Conservation (phyloP, 1,140 invertebrate genomes). For the Trichonephila clavipes region DNA sequence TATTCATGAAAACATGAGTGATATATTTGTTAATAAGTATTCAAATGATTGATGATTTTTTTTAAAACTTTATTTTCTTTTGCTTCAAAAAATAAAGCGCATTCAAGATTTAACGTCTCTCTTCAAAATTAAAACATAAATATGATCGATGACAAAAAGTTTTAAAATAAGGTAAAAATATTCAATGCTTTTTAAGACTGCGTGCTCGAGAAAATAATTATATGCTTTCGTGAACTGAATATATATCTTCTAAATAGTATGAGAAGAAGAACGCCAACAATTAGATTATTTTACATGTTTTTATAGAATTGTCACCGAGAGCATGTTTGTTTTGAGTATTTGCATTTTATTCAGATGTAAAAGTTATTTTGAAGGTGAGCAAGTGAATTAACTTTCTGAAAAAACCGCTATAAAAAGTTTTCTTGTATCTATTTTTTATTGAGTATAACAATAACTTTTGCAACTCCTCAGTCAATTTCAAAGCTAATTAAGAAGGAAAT, state of each 20-base stretch:
- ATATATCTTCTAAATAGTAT: neutral
- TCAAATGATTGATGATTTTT: neutral
- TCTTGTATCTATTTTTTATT: no score
- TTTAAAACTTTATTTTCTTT: neutral
- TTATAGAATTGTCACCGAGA: neutral
- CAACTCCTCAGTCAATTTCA: no score
- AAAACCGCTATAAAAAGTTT: no score
- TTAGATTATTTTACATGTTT: neutral
- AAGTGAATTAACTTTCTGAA: no score
- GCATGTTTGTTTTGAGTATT: neutral
- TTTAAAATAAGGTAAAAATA: conserved; percentile 33
- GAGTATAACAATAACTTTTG: no score
- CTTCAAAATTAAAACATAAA: neutral
- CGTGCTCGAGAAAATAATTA: neutral
- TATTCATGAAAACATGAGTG: no score
- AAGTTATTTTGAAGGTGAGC: no score
- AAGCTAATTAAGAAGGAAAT: no score
- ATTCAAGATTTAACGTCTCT: neutral
- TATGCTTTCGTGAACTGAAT: conserved; percentile 1
- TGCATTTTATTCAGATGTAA: no score
- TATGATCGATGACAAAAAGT: conserved; percentile 17
- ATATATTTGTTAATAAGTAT: no score
- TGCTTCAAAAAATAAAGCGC: neutral
- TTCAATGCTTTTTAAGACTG: neutral
- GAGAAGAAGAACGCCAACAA: neutral